Base-by-base conservation (phyloP, 1,140 invertebrate species). In the Lepidostoma basale region DNA sequence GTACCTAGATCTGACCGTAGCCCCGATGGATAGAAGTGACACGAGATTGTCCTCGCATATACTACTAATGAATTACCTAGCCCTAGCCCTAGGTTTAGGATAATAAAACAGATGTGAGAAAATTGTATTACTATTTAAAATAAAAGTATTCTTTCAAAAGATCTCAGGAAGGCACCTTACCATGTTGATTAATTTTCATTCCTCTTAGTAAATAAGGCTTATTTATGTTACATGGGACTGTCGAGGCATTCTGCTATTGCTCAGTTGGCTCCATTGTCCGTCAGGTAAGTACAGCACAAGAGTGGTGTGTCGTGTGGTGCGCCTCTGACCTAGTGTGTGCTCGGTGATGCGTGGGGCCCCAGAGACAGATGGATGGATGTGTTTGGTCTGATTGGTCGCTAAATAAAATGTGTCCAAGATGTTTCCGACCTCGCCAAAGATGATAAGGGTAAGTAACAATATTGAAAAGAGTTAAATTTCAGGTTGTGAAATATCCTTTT, bases 101-200 rank as follows among this genome's bases (percentile, higher is more conserved):
- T 56, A 36, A 56, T 66, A 20, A 45, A 52, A 14, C 49, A 67
- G 56, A 30, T 47, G 62, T 65, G 49, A 72, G 70, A 68, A 30
- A 30, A 62, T 54, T 72, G 66, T 72, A 71, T 68, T 70, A 47
- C 26, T 72, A 42, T 64, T 72, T n/a, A 65, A 30, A 60, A 72
- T 72, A 72, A 72, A 72, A 66, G 60, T 68, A 68, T 68, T 65
- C 65, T 67, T 68, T 62, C 45, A 49, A 65, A 56, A 68, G 70
- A 72, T 72, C 66, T 72, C 70, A 68, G 70, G 70, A 68, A 68
- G 60, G 45, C 58, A 44, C 44, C 44, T 16, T 18, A 49, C 25
- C 45, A 40, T 68, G 62, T 49, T 63, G 60, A 63, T 68, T 72
- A 40, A 64, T 49, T 71, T n/a, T 67, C 10, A 66, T 58, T 66